These are phyloP conservation scores for Chymomyza costata DNA, from an alignment of 1,140 invertebrate genomes.

Conservation along the genomic window DNA sequence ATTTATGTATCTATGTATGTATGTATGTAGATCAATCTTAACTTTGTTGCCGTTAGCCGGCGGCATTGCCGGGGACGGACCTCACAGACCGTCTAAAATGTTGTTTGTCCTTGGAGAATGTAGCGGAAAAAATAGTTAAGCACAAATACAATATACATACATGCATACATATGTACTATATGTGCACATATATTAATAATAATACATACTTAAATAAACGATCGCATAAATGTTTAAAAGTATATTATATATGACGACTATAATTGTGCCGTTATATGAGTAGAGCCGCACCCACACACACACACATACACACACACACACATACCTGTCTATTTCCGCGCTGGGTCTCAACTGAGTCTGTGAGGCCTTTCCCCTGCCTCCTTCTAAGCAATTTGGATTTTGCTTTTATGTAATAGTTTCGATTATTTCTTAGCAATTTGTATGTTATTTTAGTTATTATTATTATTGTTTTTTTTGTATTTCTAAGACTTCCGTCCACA, in stretches of 20 bases:
- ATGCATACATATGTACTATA: neutral
- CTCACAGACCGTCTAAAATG: constrained; percentile 56
- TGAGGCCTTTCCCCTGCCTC: constrained; percentile 10
- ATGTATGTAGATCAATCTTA: constrained; percentile 65
- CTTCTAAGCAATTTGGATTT: constrained; percentile 26
- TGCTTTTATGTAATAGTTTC: constrained; percentile 31
- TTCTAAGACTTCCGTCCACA: constrained; percentile 33
- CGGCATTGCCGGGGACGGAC: constrained; percentile 23
- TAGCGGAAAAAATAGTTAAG: constrained; percentile 48
- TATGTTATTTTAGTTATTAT: constrained; percentile 43
- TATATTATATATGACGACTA: constrained; percentile 30
- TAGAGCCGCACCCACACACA: constrained; percentile 54
- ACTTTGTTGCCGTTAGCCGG: constrained; percentile 48
- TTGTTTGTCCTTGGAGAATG: constrained; percentile 71
- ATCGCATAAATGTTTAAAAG: too few relatives aligned
- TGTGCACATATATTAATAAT: neutral
- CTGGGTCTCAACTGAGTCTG: neutral
- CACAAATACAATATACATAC: constrained; percentile 14
- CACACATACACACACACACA: constrained; percentile 56
- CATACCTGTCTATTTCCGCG: constrained; percentile 22
- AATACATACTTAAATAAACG: neutral
- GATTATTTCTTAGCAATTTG: constrained; percentile 31
- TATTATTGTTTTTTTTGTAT: constrained; percentile 24
- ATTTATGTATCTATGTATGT: neutral
- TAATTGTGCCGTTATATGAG: constrained; percentile 64